Evolutionary conservation across 2,888 invertebrate genomes (phyloP), one percentile per base, ranked within the genome.

Genomic region (Fissipunctia ypsillon): DNA sequence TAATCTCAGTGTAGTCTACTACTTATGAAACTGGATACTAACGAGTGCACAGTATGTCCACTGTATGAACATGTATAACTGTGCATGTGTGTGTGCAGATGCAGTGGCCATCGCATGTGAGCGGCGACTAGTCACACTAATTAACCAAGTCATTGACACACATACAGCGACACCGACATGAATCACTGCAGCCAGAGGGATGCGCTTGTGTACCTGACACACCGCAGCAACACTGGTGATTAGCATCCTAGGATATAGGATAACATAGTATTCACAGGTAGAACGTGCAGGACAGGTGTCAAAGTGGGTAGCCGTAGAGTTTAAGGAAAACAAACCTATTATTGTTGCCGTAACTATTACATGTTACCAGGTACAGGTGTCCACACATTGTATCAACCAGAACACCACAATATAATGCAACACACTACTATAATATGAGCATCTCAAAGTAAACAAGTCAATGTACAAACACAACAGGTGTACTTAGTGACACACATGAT

Each of bases 71-170:
- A 64, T 41, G 22, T 54, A 35, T 41, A 56, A 6, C 14, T 16
- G 38, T 16, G 14, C 10, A 28, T 22, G 14, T 31, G 14, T 31
- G 52, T 61, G 50, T 43, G 73, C n/a, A 45, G 25, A 5, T 43
- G 14, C 35, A 59, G 12, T 59, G 52, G 16, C 0, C 7, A n/a
- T 22, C 28, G 43, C 54, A 57, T 38, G 67, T 35, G 2, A 59
- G 48, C 31, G 10, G n/a, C 22, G 48, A 61, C 38, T 66, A 67
- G 48, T 64, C 41, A 82, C 80, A 76, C 83, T 89, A 86, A 89
- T 89, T 87, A 88, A 84, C 83, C 83, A 87, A 88, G 85, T 82
- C 84, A 86, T 87, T 88, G 87, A 87, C 90, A 89, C 84, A 88
- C 82, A 88, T 88, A 79, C 69, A 43, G n/a, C 1, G 2, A 38